Conservation (phyloP, 2,888 invertebrate genomes). For the Drosophila differens region DNA sequence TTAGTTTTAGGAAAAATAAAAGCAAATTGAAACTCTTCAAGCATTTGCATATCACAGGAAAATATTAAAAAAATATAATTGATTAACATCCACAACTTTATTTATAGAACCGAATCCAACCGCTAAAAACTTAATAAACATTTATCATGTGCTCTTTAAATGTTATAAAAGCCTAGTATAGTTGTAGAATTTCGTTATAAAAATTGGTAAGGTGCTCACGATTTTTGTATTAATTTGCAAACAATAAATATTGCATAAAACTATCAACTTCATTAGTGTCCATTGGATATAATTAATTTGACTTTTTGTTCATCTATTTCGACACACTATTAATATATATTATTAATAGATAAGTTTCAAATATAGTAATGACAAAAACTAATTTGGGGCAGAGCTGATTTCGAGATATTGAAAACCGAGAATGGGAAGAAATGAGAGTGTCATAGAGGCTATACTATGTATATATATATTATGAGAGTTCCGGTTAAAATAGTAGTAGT, state of each 20-base stretch:
- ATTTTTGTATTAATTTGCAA: neutral
- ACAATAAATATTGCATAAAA: neutral
- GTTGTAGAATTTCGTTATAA: neutral
- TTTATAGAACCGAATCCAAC: too few relatives aligned
- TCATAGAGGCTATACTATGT: neutral
- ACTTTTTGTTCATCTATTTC: too few relatives aligned
- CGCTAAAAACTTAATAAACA: neutral
- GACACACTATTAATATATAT: neutral
- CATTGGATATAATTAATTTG: neutral
- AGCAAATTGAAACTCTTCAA: too few relatives aligned
- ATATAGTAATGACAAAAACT: neutral
- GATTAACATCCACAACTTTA: too few relatives aligned
- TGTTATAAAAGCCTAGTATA: neutral
- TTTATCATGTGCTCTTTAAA: neutral
- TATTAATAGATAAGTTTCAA: neutral
- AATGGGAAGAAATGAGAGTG: neutral
- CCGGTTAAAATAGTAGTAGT: neutral
- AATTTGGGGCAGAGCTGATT: neutral
- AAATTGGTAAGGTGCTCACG: neutral
- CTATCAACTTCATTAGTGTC: neutral
- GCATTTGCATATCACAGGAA: too few relatives aligned
- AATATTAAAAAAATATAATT: too few relatives aligned
- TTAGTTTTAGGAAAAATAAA: too few relatives aligned
- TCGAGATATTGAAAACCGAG: neutral
- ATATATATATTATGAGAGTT: neutral